Base-by-base conservation (phyloP, 2,888 invertebrate genomes). In the Hymenopus coronatus region DNA sequence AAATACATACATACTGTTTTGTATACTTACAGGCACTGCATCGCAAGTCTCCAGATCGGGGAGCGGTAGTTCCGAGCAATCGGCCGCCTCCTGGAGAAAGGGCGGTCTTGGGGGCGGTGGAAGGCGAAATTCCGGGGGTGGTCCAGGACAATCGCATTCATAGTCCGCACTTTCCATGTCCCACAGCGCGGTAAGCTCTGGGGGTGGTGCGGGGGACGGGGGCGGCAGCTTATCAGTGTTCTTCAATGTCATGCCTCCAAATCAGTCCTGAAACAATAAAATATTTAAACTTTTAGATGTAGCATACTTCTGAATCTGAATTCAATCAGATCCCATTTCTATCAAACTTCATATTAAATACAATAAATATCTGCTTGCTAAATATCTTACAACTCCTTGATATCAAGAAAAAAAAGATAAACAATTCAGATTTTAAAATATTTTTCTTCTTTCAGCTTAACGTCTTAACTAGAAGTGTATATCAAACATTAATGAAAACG, bases 41-140 rank as follows among this genome's bases (percentile, higher is more conserved):
- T 96, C 96, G 93, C 96, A 96, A 92, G 96, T 96, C 93, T 96
- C 96, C 92, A 96, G 94, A 92, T 96, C 95, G 88, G 96, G 95
- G 92, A 96, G 94, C 85, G 96, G 95, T 91, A 96, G 96, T 93
- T 96, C 96, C 89, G 96, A 95, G 92, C 96, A 96, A 89, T 96
- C 96, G 91, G 94, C 93, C 87, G 82, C 87, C 90, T 95, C 94
- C 92, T 95, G 96, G 91, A 96, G 94, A 92, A 96, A 95, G 89
- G 96, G 96, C 88, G 96, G 96, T 92, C 96, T 93, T 84, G 96
- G 96, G 28, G 96, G 96, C 90, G 96, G 96, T 89, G 96, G 96
- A 92, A 96, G 93, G 92, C 96, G 94, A 93, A 96, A 96, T 94
- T 96, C 95, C 90, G 96, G 96, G 91, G 90, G 91, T 85, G 96